Evolutionary conservation across 1,140 invertebrate species (phyloP), one percentile per base, ranked within the genome.

Genomic region (Geopemphigus sp.): DNA sequence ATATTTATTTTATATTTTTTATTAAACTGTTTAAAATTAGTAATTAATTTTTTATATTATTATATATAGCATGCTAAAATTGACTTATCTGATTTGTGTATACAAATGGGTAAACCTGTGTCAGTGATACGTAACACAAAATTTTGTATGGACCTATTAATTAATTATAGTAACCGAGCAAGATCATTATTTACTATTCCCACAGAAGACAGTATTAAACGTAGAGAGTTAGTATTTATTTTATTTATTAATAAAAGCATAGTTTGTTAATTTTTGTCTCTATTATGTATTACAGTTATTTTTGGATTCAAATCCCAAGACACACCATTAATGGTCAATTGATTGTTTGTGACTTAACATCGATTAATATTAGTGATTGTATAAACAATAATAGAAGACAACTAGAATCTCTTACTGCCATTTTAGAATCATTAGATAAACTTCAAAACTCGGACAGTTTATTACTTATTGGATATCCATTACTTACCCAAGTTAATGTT

Each of bases 401-500:
- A 63, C 24, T 63, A 47, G 74, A 78, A n/a, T 78, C 74, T n/a
- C 17, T 78, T 8, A 78, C 59, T n/a, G n/a, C 57, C 29, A 78
- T 78, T n/a, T 78, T 78, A 78, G 57, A 78, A 12, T 61, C 22
- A 45, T 61, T 78, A 22, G 45, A 78, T n/a, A 39, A 45, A 11
- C 57, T 78, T 47, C 8, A 78, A 50, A 63, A 1, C 47, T 78
- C 57, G n/a, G 74, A 78, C 26, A 78, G 74, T n/a, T 78, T 78
- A 63, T 61, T 78, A 19, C 11, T 78, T 17, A 78, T 78, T 47
- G 74, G 74, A 47, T 78, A 63, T 63, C 74, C 74, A 26, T 61
- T 78, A 39, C 74, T 78, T 78, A 63, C 57, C 22, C 74, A 78
- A 78, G 74, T 78, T 26, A 78, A 78, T 78, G 74, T 78, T 61